Conservation (phyloP, 2,113 vertebrate genomes). For the Nyctibius bracteatus region DNA sequence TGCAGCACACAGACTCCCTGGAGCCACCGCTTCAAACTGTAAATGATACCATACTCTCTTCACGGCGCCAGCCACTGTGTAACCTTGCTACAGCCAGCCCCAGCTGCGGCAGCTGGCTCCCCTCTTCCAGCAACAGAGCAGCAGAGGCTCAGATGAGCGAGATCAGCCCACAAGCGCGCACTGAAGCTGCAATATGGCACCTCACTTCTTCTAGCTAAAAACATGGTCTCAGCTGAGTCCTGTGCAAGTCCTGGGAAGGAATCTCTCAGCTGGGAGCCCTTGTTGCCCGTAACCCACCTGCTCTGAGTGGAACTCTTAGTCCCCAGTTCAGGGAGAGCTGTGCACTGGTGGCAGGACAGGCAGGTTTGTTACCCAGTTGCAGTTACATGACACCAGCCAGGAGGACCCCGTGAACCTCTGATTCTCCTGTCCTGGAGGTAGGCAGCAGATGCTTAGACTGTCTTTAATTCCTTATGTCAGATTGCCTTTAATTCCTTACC, state of each 20-base stretch:
- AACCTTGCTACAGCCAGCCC: neutral
- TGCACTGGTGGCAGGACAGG: neutral
- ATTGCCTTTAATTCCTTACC: neutral
- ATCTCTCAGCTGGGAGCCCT: neutral
- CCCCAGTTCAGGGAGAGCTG: neutral
- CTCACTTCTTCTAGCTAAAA: neutral
- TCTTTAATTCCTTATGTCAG: too few relatives aligned
- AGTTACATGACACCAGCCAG: neutral
- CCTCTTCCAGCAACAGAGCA: neutral
- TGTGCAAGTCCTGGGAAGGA: neutral
- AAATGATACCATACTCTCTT: neutral
- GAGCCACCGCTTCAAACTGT: conserved; percentile 17
- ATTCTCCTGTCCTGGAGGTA: neutral
- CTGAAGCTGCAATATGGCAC: neutral
- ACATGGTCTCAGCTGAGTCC: neutral
- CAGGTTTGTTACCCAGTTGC: neutral
- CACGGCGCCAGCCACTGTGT: neutral
- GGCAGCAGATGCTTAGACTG: neutral
- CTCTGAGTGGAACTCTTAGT: neutral
- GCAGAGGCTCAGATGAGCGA: neutral
- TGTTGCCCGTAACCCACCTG: neutral
- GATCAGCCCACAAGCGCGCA: neutral
- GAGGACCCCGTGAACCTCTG: neutral
- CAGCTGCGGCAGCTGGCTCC: neutral
- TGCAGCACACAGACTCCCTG: conserved; percentile 39